These are phyloP conservation scores for Anthopleura sola DNA, from an alignment of 64 coral and sea anemone species.

Conservation along the genomic window DNA sequence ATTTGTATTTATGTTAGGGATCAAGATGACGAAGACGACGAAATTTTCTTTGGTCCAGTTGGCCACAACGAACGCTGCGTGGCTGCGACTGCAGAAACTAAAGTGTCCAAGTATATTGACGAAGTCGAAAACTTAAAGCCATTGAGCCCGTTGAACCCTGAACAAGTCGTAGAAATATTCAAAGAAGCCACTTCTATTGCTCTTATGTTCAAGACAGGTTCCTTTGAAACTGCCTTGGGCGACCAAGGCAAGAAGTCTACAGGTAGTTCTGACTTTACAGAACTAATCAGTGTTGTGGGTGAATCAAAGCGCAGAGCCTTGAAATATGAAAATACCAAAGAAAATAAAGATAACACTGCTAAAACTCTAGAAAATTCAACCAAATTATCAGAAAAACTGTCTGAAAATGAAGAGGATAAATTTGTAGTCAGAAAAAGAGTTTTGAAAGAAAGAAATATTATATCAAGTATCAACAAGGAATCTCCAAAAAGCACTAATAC, in stretches of 20 bases:
- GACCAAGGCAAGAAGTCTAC: background rate
- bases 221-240: background rate
- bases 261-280: background rate
- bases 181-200: slow-evolving; percentile 90
- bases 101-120: slow-evolving; percentile 5
- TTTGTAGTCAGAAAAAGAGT: slow-evolving; percentile 16
- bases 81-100: slow-evolving; percentile 45
- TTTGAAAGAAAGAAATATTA: background rate
- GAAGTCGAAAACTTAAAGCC: slow-evolving; percentile 55
- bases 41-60: slow-evolving; percentile 87
- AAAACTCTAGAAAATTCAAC: background rate
- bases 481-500: background rate
- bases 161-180: slow-evolving; percentile 88
- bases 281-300: background rate
- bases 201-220: slow-evolving; percentile 58
- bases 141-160: slow-evolving; percentile 74
- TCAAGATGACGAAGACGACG: slow-evolving; percentile 73
- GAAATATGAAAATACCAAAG: background rate
- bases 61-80: slow-evolving; percentile 81
- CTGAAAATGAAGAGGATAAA: background rate
- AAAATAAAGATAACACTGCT: background rate
- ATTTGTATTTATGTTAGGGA: background rate
- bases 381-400: background rate
- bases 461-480: background rate
- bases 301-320: background rate